Conservation (phyloP, 1,140 invertebrate species). For the Portunus trituberculatus region DNA sequence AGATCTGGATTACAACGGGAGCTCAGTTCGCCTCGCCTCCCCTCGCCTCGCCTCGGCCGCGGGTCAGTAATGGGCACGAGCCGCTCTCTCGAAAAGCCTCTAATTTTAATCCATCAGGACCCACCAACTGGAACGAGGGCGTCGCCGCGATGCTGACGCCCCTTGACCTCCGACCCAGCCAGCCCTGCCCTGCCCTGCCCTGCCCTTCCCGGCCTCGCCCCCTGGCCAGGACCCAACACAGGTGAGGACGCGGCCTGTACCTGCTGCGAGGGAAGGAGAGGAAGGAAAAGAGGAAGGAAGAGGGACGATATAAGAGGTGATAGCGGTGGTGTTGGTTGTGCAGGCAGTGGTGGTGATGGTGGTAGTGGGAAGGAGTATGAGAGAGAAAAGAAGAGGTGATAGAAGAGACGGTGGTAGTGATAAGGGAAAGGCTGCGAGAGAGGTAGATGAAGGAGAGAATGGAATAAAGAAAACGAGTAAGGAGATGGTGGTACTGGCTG, state of each 20-base stretch:
- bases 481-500: no score
- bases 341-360: no score
- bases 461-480: no score
- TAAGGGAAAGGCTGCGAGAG: neutral
- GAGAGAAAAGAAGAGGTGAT: neutral
- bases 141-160: slow-evolving; percentile 29
- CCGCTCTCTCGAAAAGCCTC: slow-evolving; percentile 42
- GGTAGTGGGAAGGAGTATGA: no score
- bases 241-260: no score
- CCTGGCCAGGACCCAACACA: no score
- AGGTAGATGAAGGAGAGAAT: neutral
- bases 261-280: no score
- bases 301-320: no score
- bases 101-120: slow-evolving; percentile 50
- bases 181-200: neutral
- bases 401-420: neutral
- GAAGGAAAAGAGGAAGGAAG: no score
- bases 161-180: slow-evolving; percentile 4
- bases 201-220: neutral
- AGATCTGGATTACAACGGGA: slow-evolving; percentile 13
- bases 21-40: neutral
- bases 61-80: neutral
- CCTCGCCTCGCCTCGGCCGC: neutral
- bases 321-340: no score
- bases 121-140: slow-evolving; percentile 36